Evolutionary conservation across 2,113 vertebrate species (phyloP), one percentile per base, ranked within the genome.

Genomic region (Pachypanchax playfairii): DNA sequence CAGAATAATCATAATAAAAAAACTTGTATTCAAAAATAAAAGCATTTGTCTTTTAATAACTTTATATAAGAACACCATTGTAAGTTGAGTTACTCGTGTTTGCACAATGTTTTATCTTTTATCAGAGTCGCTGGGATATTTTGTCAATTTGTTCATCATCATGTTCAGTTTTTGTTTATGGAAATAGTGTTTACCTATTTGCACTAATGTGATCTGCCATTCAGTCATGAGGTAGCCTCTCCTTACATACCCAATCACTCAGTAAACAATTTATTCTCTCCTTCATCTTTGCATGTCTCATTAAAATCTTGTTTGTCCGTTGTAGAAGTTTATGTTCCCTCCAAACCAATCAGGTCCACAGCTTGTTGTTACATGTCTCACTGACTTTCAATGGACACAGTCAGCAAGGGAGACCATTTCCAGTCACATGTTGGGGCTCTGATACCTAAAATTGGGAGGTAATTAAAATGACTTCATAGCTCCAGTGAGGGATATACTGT

Each of bases 1-100:
- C 10, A 52, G 42, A 36, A 53, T 22, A 24, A 46, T 17, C 43
- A 5, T n/a, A n/a, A n/a, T n/a, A n/a, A n/a, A n/a, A n/a, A n/a
- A n/a, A n/a, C n/a, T 12, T 42, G 14, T 35, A 29, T 61, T 14
- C 12, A 44, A 58, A 29, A 5, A n/a, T 38, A 57, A 54, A 62
- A 49, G 20, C 18, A 33, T 36, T 1, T 38, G 33, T 9, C 12
- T 21, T 33, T 13, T 13, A 65, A 39, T 22, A 6, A 18, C n/a
- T 36, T 10, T n/a, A 28, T 10, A 33, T 1, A 5, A 21, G 20
- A 46, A 46, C 3, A 50, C 7, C 5, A 14, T 20, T 14, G 46
- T 55, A 13, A 5, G 21, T 12, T 10, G 11, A 46, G 42, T 3
- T 20, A 44, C 20, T 21, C 18, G 13, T 44, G 20, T 31, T n/a